Percentiles rank a stretch among this genome's conserved stretches.
Evolutionary conservation across 23 tunicate species (phyloP).

Genomic region (Phallusia fumigata): DNA sequence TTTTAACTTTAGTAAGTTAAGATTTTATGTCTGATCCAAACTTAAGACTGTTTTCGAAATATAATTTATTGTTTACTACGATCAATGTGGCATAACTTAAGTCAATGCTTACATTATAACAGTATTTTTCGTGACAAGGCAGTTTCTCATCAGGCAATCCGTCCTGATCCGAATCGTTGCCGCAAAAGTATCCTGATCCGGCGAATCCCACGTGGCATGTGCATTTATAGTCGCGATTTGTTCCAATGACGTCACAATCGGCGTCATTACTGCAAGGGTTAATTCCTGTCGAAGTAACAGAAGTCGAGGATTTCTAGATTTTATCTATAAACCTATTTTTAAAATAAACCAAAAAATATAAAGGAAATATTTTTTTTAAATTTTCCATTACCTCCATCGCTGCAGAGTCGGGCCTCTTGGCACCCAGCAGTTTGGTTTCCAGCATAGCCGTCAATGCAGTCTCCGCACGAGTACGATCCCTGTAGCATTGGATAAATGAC

Average conservation of each 20-base stretch:
- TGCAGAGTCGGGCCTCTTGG: conserved; percentile 37
- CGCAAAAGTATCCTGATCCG: conserved; percentile 80
- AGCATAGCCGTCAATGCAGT: conserved; percentile 46
- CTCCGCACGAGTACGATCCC: conserved; percentile 64
- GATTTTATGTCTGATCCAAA: too few relatives aligned
- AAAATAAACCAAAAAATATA: too few relatives aligned
- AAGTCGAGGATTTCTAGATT: too few relatives aligned
- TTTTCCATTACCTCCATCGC: conserved; percentile 55
- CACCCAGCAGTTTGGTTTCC: conserved; percentile 69
- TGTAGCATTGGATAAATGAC: background rate
- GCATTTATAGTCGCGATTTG: conserved; percentile 40
- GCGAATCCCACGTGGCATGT: conserved; percentile 65
- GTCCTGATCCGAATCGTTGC: conserved; percentile 72
- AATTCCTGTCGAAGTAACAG: conserved; percentile 15
- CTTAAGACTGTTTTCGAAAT: background rate
- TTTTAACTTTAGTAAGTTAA: background rate
- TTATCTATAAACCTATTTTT: too few relatives aligned
- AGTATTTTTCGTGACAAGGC: conserved; percentile 48
- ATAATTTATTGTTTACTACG: background rate
- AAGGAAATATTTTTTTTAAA: too few relatives aligned
- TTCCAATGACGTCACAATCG: conserved; percentile 36
- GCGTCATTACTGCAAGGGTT: conserved; percentile 60
- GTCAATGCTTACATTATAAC: conserved; percentile 58
- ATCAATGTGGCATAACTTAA: too few relatives aligned
- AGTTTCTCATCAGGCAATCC: conserved; percentile 54